phyloP scores from a whole-genome alignment of 2,888 invertebrate species.

The Caenorhabditis drosophilae region DNA sequence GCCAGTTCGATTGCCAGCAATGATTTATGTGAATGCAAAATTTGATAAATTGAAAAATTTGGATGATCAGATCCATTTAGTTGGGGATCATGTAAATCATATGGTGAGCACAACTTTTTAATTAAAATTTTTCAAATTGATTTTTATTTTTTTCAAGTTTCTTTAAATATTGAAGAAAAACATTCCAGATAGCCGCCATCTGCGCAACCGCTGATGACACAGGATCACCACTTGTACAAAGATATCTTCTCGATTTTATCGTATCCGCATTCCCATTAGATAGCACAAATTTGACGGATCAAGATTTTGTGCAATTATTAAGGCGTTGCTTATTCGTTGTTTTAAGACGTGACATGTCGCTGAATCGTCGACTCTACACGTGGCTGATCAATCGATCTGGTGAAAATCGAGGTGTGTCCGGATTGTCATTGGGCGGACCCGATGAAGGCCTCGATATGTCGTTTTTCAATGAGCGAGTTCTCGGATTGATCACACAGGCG shows the following conservation, averaged over 20 bases:
- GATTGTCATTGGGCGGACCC: slow-evolving; percentile 25
- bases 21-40: slow-evolving; percentile 81
- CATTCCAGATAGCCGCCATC: slow-evolving; percentile 77
- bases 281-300: slow-evolving; percentile 73
- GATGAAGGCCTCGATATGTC: slow-evolving; percentile 46
- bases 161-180: not conserved
- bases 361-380: slow-evolving; percentile 83
- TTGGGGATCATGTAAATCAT: slow-evolving; percentile 83
- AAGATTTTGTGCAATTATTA: slow-evolving; percentile 62
- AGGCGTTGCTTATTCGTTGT: slow-evolving; percentile 74
- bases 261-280: slow-evolving; percentile 84
- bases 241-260: slow-evolving; percentile 83
- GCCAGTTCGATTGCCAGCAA: slow-evolving; percentile 81
- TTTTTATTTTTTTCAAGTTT: not conserved
- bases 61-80: slow-evolving; percentile 81
- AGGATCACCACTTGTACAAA: slow-evolving; percentile 78
- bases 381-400: slow-evolving; percentile 75
- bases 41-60: slow-evolving; percentile 81
- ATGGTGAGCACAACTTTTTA: slow-evolving; percentile 74
- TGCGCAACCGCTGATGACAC: slow-evolving; percentile 81
- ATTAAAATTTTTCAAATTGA: not conserved
- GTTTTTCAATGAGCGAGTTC: slow-evolving; percentile 45
- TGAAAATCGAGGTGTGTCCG: slow-evolving; percentile 25
- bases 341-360: slow-evolving; percentile 84
- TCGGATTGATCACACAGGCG: slow-evolving; percentile 44